Evolutionary conservation across 2,888 invertebrate genomes (phyloP).

Genomic region (Clistopyga incitator): DNA sequence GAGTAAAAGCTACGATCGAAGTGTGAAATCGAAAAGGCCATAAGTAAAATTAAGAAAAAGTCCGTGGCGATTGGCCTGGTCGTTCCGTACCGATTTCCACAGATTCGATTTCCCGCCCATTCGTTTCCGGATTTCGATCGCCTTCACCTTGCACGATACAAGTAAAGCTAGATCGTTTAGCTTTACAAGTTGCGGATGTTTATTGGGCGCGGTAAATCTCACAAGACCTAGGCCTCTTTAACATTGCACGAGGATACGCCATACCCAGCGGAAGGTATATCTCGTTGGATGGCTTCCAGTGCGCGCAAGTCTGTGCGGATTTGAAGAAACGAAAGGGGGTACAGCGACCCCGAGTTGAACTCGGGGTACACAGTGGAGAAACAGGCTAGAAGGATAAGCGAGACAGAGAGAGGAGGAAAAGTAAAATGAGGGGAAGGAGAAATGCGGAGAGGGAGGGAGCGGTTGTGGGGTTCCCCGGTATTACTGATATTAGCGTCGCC

Average conservation of each 20-base stretch:
- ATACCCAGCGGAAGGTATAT: constrained; percentile 69
- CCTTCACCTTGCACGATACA: neutral
- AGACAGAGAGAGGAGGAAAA: constrained; percentile 23
- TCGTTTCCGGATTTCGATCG: constrained; percentile 34
- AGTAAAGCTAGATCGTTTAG: constrained; percentile 40
- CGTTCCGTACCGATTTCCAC: constrained; percentile 59
- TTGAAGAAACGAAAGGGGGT: constrained; percentile 67
- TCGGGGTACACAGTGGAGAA: constrained; percentile 2
- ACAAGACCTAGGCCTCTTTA: constrained; percentile 72
- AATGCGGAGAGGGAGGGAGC: constrained; percentile 51
- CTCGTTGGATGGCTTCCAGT: constrained; percentile 77
- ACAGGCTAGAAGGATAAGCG: neutral
- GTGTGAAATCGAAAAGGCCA: constrained; percentile 61
- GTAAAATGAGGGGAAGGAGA: constrained; percentile 16
- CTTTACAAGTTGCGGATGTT: constrained; percentile 65
- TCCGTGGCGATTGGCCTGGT: constrained; percentile 32
- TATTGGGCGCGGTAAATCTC: constrained; percentile 68
- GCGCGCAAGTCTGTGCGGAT: constrained; percentile 67
- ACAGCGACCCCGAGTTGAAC: constrained; percentile 24
- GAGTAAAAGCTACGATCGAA: constrained; percentile 34
- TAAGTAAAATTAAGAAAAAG: constrained; percentile 63
- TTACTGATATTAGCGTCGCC: constrained; percentile 81
- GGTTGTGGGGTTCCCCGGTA: constrained; percentile 73
- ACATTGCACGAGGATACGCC: constrained; percentile 69
- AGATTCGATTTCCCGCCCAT: constrained; percentile 54